Evolutionary conservation across 2,113 vertebrate species (phyloP).

Genomic region (Indri indri): DNA sequence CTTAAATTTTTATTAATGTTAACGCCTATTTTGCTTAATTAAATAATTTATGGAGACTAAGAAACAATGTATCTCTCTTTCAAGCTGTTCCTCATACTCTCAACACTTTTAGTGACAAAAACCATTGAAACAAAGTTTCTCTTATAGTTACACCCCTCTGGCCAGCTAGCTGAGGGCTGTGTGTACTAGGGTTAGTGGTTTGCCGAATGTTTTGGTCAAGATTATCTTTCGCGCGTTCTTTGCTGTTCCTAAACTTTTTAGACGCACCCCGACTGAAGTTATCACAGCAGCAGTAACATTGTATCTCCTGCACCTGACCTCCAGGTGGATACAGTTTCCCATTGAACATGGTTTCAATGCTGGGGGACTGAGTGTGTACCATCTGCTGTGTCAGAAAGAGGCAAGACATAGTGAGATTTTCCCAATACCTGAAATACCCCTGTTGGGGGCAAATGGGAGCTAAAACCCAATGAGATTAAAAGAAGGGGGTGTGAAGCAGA

Average conservation of each 20-base stretch:
- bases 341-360: not conserved
- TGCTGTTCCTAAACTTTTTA: not conserved
- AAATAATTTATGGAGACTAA: not conserved
- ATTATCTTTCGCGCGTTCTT: not conserved
- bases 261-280: not conserved
- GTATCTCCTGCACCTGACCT: not conserved
- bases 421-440: not conserved
- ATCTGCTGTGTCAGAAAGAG: not conserved
- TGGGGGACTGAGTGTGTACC: not conserved
- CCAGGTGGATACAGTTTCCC: not conserved
- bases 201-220: not conserved
- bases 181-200: not conserved
- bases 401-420: not conserved
- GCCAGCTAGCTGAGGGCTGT: not conserved
- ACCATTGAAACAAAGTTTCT: not conserved
- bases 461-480: not conserved
- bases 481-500: not conserved
- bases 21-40: constrained; percentile 18
- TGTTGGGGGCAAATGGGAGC: not conserved
- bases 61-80: not conserved
- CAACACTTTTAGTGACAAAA: not conserved
- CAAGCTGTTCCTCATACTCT: not conserved
- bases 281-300: not conserved
- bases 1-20: constrained; percentile 8
- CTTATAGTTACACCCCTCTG: not conserved